These are phyloP conservation scores for Melanchra persicariae DNA, from an alignment of 2,888 invertebrate genomes.

Conservation along the genomic window DNA sequence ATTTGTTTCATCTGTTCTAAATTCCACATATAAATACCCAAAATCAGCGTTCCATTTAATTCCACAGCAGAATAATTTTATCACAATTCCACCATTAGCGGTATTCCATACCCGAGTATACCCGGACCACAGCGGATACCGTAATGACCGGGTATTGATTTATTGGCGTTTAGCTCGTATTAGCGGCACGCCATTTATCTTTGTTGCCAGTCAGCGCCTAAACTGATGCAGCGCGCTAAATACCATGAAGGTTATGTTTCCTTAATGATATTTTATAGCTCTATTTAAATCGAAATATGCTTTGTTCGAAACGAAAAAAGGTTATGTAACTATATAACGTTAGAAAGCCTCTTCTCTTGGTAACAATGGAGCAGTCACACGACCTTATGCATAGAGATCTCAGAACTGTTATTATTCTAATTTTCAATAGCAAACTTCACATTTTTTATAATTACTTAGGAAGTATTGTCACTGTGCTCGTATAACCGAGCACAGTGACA, in stretches of 20 bases:
- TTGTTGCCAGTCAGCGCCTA: slow-evolving; percentile 51
- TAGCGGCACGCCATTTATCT: slow-evolving; percentile 63
- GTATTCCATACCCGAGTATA: slow-evolving; percentile 53
- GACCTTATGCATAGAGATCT: no score
- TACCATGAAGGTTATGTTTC: slow-evolving; percentile 13
- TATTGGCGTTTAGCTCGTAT: slow-evolving; percentile 79
- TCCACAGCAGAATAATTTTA: slow-evolving; percentile 4
- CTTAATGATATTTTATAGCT: background rate
- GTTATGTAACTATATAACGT: background rate
- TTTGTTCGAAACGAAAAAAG: background rate
- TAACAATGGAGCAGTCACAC: background rate
- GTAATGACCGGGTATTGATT: slow-evolving; percentile 79
- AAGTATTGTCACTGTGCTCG: no score
- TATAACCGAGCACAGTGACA: no score
- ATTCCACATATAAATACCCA: background rate
- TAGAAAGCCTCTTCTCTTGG: background rate
- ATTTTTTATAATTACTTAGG: no score
- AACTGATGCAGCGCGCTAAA: slow-evolving; percentile 52
- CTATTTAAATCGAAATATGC: background rate
- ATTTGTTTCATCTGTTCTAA: no score
- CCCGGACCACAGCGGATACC: slow-evolving; percentile 62
- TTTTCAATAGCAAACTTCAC: no score
- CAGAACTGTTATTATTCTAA: no score
- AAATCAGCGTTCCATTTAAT: slow-evolving; percentile 16
- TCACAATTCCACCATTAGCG: slow-evolving; percentile 39